Conservation (phyloP, 2,797 vertebrate species). For the Squalus acanthias region DNA sequence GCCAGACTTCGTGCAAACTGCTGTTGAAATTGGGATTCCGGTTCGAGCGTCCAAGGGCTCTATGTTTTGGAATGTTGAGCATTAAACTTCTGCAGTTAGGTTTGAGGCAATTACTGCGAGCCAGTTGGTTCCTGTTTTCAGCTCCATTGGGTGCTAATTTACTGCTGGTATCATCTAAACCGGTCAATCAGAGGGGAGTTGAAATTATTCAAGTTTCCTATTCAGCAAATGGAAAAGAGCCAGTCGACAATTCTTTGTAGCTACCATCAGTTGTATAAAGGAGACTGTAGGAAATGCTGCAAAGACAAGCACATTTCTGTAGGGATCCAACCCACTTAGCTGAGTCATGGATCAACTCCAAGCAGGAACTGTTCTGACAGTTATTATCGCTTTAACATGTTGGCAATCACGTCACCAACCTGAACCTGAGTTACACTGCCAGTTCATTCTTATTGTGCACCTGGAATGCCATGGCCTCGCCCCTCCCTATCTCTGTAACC, state of each 20-base stretch:
- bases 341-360: neutral
- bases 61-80: neutral
- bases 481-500: neutral
- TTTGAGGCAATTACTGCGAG: neutral
- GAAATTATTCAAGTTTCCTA: neutral
- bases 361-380: neutral
- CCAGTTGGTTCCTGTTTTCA: neutral
- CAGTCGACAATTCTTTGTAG: neutral
- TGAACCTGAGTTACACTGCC: neutral
- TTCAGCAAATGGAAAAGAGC: neutral
- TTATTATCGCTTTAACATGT: neutral
- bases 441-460: neutral
- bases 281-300: neutral
- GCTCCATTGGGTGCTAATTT: neutral
- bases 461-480: neutral
- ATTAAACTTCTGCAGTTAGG: neutral
- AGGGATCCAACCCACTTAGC: neutral
- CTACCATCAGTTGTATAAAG: neutral
- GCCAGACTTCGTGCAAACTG: neutral
- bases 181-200: neutral
- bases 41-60: neutral
- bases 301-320: neutral
- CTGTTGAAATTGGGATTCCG: neutral
- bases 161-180: neutral
- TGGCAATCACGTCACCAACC: neutral